Evolutionary conservation across 1,140 invertebrate species (phyloP).

Genomic region (Aphelenchoides avenae): DNA sequence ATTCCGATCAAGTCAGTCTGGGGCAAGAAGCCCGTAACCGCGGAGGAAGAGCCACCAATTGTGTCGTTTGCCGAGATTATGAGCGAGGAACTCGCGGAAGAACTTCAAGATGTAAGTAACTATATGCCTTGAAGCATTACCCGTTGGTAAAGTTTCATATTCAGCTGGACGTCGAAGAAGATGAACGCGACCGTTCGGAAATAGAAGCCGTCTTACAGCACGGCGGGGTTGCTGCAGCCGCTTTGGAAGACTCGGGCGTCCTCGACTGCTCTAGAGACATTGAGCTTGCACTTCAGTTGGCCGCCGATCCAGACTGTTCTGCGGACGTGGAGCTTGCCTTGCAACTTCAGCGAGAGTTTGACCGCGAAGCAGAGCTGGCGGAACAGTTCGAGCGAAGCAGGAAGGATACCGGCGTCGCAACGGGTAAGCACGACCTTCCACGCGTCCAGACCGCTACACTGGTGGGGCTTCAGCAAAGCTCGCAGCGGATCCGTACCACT

Average conservation of each 20-base stretch:
- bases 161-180: slow-evolving; percentile 13
- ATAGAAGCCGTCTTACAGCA: slow-evolving; percentile 21
- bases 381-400: slow-evolving; percentile 19
- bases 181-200: slow-evolving; percentile 23
- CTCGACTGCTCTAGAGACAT: slow-evolving; percentile 28
- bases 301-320: slow-evolving; percentile 40
- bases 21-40: slow-evolving; percentile 5
- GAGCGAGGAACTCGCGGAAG: slow-evolving; percentile 45
- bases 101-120: slow-evolving; percentile 43
- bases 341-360: slow-evolving; percentile 52
- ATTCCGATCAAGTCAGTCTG: slow-evolving; percentile 8
- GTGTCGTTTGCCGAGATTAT: slow-evolving; percentile 54
- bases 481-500: slow-evolving; percentile 26
- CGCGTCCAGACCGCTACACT: slow-evolving; percentile 9
- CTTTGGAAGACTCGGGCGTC: slow-evolving; percentile 22
- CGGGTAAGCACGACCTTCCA: slow-evolving; percentile 1
- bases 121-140: neutral
- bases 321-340: slow-evolving; percentile 41
- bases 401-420: slow-evolving; percentile 13
- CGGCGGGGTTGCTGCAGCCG: neutral
- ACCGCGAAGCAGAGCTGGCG: slow-evolving; percentile 47
- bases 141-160: slow-evolving; percentile 7
- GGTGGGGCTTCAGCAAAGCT: slow-evolving; percentile 12
- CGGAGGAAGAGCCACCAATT: slow-evolving; percentile 25
- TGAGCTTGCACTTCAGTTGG: slow-evolving; percentile 27